phyloP scores from a whole-genome alignment of 2,797 vertebrate species.

The Coluber constrictor region DNA sequence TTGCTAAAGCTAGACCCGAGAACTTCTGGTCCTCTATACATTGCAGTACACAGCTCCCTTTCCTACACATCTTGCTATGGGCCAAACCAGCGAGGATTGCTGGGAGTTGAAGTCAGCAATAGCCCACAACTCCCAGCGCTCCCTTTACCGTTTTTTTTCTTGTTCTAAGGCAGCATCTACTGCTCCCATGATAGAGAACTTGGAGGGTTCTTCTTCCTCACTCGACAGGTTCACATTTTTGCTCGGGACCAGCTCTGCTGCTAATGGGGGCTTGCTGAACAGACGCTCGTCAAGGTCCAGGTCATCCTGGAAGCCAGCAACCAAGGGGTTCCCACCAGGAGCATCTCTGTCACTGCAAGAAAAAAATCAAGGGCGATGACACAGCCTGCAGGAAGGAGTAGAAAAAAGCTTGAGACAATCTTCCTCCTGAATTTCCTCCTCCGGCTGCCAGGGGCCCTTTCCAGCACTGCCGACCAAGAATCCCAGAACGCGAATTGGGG shows the following conservation, averaged over 20 bases:
- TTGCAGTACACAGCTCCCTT: not conserved
- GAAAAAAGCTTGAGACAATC: not conserved
- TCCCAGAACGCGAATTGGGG: not conserved
- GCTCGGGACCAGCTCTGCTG: slow-evolving; percentile 64
- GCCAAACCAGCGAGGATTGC: not conserved
- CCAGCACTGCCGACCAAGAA: not conserved
- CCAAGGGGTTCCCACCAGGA: slow-evolving; percentile 85
- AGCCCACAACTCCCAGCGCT: not conserved
- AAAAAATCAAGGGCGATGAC: not conserved
- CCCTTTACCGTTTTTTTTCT: slow-evolving; percentile 72
- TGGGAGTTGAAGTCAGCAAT: not conserved
- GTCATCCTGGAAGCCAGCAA: slow-evolving; percentile 89
- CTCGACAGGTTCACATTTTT: slow-evolving; percentile 80
- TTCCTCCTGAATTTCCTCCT: not conserved
- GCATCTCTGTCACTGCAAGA: slow-evolving; percentile 81
- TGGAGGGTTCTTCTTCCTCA: slow-evolving; percentile 76
- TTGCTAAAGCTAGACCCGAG: not conserved
- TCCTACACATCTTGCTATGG: not conserved
- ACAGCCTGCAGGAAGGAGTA: slow-evolving; percentile 23
- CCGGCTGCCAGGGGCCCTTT: not conserved
- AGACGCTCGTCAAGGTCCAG: slow-evolving; percentile 84
- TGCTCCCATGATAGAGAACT: slow-evolving; percentile 45
- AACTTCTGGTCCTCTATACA: not conserved
- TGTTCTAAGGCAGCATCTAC: slow-evolving; percentile 67
- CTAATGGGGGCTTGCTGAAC: slow-evolving; percentile 45